Base-by-base conservation (phyloP, 2,797 vertebrate genomes). In the Sebastiscus albofasciatus region DNA sequence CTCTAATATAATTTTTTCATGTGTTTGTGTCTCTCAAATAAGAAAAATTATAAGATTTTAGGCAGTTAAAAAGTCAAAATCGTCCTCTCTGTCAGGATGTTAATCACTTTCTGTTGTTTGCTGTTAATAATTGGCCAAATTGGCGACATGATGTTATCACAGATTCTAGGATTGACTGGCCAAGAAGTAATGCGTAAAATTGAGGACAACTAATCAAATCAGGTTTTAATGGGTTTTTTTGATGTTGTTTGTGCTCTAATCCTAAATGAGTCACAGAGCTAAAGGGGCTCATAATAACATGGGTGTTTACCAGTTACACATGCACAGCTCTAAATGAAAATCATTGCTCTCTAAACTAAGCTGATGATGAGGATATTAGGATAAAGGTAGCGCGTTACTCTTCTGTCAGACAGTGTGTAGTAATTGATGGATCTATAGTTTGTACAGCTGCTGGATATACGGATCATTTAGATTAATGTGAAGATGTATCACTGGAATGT, bases 141-240 rank as follows among this genome's bases (percentile, higher is more conserved):
- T 69, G 31, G 42, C 18, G 46, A 20, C 11, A 4, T 69, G 6
- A 10, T 33, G 49, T 33, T 54, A 24, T 83, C 16, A 52, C 52
- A 67, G 58, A 54, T 61, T 73, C 59, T 68, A 9, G 12, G 46
- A 72, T 59, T 59, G 26, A 54, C 27, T 70, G 18, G 31, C 58
- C 16, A 24, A 7, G 33, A 79, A 22, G 42, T 22, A 58, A 69
- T 79, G 29, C 6, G 1, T 62, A 8, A 60, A 78, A 81, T 74
- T 74, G 61, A 78, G 72, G 74, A 79, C 66, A 72, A 22, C 31
- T 85, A 75, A 89, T 89, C 26, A 72, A 81, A 86, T 90, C 20
- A 77, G 3, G 2, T 27, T 81, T 72, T 3, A 67, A 42, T 34
- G 22, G 10, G 6, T 16, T 39, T 39, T 1, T 42, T 33, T 26